Conservation (phyloP, 2,113 vertebrate genomes). For the Xyrauchen texanus region DNA sequence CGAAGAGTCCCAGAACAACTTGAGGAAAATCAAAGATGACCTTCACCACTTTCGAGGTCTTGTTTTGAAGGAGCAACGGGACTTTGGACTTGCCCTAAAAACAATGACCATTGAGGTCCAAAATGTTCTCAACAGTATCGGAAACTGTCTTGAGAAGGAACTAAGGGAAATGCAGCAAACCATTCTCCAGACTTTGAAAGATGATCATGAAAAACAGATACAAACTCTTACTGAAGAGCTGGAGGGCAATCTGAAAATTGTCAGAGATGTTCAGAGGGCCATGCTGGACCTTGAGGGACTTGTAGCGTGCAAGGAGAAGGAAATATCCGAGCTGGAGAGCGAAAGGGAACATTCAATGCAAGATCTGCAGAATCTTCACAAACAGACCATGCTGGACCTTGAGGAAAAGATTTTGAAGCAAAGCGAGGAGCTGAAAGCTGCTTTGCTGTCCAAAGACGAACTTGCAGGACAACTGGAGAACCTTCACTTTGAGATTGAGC, state of each 20-base stretch:
- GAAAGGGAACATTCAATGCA: constrained; percentile 82
- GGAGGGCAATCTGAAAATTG: constrained; percentile 82
- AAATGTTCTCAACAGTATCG: constrained; percentile 78
- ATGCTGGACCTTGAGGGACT: constrained; percentile 86
- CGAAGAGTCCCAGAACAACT: constrained; percentile 83
- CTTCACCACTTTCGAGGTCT: constrained; percentile 83
- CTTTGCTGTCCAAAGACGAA: constrained; percentile 74
- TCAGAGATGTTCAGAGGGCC: constrained; percentile 84
- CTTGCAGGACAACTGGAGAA: constrained; percentile 81
- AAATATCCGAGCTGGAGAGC: constrained; percentile 83
- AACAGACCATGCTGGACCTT: constrained; percentile 77
- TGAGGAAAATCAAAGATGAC: constrained; percentile 88
- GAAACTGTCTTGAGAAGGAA: constrained; percentile 77
- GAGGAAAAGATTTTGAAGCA: constrained; percentile 77
- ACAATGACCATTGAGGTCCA: constrained; percentile 82
- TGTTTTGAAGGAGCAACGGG: constrained; percentile 86
- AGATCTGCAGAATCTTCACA: constrained; percentile 72
- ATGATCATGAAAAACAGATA: constrained; percentile 81
- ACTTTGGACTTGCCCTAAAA: constrained; percentile 85
- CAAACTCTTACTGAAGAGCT: constrained; percentile 79
- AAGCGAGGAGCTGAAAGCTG: constrained; percentile 76
- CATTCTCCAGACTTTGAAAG: constrained; percentile 80
- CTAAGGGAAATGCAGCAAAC: constrained; percentile 81
- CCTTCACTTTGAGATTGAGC: constrained; percentile 82
- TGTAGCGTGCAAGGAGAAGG: constrained; percentile 89